Evolutionary conservation across 2,888 invertebrate species (phyloP).

Genomic region (Dichetophora obliterata): DNA sequence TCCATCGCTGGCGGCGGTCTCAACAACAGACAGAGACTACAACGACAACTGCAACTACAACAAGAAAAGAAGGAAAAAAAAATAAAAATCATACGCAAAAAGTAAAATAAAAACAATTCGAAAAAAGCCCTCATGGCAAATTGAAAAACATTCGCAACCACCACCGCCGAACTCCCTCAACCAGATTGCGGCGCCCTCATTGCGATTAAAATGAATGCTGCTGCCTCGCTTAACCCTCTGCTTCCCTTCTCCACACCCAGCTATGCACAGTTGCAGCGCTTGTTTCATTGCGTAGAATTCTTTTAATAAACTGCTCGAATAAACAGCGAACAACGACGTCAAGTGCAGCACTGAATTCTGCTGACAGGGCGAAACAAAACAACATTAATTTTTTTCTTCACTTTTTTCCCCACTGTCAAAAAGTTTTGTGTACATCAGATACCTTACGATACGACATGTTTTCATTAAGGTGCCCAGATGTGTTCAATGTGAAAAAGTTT

Average conservation of each 20-base stretch:
- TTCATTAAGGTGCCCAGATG: conserved; percentile 1
- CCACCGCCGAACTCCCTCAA: conserved; percentile 1
- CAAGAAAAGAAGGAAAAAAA: background rate
- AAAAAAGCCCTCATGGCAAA: conserved; percentile 24
- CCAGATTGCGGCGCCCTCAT: background rate
- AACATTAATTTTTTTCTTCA: conserved; percentile 2
- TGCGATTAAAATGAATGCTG: background rate
- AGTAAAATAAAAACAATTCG: background rate
- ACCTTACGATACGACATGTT: background rate
- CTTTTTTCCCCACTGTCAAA: background rate
- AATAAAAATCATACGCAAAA: background rate
- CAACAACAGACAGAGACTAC: background rate
- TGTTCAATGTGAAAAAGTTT: too few relatives aligned
- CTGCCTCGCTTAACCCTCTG: background rate
- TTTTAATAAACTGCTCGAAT: conserved; percentile 13
- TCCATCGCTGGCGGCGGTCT: conserved; percentile 14
- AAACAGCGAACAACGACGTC: conserved; percentile 21
- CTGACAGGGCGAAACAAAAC: conserved; percentile 22
- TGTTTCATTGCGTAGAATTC: background rate
- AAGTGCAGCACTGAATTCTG: conserved; percentile 34
- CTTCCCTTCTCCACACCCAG: background rate
- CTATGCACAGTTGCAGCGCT: background rate
- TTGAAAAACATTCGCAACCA: conserved; percentile 21
- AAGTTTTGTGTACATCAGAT: background rate
- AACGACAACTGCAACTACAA: conserved; percentile 3